Evolutionary conservation across 1,140 invertebrate species (phyloP).

Genomic region (Lordiphosa clarofinis): DNA sequence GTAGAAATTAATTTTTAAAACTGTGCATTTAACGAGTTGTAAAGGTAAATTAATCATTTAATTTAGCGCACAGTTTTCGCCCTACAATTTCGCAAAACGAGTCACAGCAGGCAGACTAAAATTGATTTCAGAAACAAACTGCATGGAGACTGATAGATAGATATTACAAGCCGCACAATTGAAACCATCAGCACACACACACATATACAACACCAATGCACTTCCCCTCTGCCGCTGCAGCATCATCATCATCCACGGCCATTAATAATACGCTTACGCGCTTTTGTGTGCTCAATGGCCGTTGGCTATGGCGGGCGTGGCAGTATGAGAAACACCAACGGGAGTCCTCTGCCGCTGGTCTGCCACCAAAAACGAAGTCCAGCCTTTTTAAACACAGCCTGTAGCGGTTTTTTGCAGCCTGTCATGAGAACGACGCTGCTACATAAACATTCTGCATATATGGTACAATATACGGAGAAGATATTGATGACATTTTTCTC

Average conservation of each 20-base stretch:
- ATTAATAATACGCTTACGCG: conserved; percentile 68
- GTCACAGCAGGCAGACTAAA: background rate
- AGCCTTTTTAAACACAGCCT: conserved; percentile 1
- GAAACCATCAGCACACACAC: conserved; percentile 26
- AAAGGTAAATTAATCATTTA: background rate
- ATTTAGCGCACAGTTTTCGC: no score
- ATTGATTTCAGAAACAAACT: background rate
- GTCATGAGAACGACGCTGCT: conserved; percentile 16
- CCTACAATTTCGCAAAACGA: background rate
- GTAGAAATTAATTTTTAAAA: conserved; percentile 1
- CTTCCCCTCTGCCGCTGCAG: background rate
- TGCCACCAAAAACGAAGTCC: conserved; percentile 1
- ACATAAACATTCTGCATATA: conserved; percentile 1
- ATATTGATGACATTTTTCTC: conserved; percentile 3
- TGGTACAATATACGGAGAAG: conserved; percentile 4
- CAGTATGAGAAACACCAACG: background rate
- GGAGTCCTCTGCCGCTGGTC: no score
- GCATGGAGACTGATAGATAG: conserved; percentile 7
- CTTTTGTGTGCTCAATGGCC: conserved; percentile 41
- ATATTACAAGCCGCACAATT: conserved; percentile 27
- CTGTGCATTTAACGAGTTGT: no score
- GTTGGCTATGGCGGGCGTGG: conserved; percentile 1
- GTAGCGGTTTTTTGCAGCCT: conserved; percentile 23
- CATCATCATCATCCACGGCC: conserved; percentile 17
- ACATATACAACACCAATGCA: background rate